phyloP scores from a whole-genome alignment of 2,888 invertebrate species.

The Ctena decussata region DNA sequence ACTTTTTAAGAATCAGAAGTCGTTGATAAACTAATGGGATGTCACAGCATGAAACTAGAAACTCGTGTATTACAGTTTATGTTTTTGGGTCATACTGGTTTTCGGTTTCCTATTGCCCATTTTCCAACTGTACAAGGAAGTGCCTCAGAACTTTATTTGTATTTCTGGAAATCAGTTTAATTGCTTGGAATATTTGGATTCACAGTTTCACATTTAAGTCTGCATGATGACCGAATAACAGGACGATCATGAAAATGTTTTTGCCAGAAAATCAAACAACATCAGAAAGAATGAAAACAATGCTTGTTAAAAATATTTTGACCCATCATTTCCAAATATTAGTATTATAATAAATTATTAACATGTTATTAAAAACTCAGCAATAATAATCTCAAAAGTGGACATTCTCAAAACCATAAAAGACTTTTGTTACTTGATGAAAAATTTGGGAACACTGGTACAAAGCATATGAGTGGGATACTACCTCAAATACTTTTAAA shows the following conservation, averaged over 20 bases:
- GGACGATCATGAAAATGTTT: conserved; percentile 46
- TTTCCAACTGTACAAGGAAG: conserved; percentile 44
- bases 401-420: conserved; percentile 27
- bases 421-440: conserved; percentile 6
- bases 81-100: conserved; percentile 58
- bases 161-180: conserved; percentile 52
- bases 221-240: conserved; percentile 62
- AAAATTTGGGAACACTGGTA: conserved; percentile 56
- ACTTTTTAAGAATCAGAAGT: conserved; percentile 24
- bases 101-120: conserved; percentile 59
- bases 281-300: conserved; percentile 21
- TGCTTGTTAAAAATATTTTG: conserved; percentile 17
- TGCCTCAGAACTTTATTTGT: conserved; percentile 44
- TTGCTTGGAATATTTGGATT: conserved; percentile 44
- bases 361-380: conserved; percentile 54
- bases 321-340: conserved; percentile 3
- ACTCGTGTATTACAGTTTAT: conserved; percentile 49
- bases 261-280: conserved; percentile 29
- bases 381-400: conserved; percentile 60
- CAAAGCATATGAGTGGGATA: conserved; percentile 52
- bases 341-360: conserved; percentile 47
- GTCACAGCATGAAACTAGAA: conserved; percentile 28
- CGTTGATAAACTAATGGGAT: conserved; percentile 26
- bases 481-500: conserved; percentile 38
- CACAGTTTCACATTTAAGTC: conserved; percentile 44